These are phyloP conservation scores for Halocaridina rubra DNA, from an alignment of 2,888 invertebrate species.

Conservation along the genomic window DNA sequence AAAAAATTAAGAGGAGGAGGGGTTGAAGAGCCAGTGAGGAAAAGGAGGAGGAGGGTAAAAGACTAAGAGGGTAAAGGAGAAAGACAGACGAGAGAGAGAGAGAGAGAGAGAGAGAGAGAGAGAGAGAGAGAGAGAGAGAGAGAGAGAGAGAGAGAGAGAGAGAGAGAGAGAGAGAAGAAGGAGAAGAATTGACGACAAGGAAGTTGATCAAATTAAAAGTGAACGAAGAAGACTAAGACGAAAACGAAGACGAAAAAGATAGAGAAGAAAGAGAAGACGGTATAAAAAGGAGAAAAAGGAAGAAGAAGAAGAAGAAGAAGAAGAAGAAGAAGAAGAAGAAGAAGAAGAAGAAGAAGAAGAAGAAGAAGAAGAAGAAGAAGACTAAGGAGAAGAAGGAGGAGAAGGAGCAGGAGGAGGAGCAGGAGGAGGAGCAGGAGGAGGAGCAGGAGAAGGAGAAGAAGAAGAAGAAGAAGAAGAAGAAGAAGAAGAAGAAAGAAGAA, in stretches of 20 bases:
- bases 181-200: background rate
- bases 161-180: background rate
- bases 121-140: conserved; percentile 15
- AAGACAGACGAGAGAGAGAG: background rate
- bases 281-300: too few species aligned
- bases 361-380: background rate
- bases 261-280: background rate
- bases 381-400: background rate
- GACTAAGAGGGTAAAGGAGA: background rate
- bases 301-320: background rate
- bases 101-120: background rate
- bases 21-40: too few species aligned
- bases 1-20: too few species aligned
- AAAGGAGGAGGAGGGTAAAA: background rate
- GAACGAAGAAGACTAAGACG: background rate
- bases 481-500: background rate
- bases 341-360: background rate
- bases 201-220: background rate
- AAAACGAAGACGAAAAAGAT: background rate
- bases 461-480: background rate
- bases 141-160: conserved; percentile 1
- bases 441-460: background rate
- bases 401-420: background rate
- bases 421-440: background rate
- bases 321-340: background rate